A percentile compares a stretch with the other conserved stretches of the same genome.
phyloP scores from a whole-genome alignment of 2,113 vertebrate genomes.

The Neotragus pygmaeus region DNA sequence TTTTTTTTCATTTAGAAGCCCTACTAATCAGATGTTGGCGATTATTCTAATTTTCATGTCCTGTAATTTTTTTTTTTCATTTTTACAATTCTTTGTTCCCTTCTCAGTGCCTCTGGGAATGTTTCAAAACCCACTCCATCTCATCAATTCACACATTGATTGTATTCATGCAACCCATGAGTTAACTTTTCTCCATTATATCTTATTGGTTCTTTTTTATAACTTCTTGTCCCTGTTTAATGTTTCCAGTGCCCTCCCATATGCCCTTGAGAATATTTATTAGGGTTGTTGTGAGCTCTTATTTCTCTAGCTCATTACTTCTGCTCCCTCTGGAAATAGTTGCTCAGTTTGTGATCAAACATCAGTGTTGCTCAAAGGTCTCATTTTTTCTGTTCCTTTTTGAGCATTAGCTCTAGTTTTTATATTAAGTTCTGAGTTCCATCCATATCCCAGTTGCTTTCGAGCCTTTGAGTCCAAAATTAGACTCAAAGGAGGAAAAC shows the following conservation, averaged over 20 bases:
- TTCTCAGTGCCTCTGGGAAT: not conserved
- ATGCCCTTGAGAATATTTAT: not conserved
- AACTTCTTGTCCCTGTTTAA: not conserved
- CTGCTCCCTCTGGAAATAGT: not conserved
- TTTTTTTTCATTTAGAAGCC: not conserved
- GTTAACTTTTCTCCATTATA: not conserved
- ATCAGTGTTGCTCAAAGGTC: not conserved
- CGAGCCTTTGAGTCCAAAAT: not conserved
- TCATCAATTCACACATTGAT: not conserved
- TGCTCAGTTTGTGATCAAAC: not conserved
- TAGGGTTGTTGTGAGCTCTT: not conserved
- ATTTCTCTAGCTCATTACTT: slow-evolving; percentile 11
- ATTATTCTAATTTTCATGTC: not conserved
- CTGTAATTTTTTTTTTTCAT: not conserved
- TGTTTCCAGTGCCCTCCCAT: not conserved
- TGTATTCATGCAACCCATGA: not conserved
- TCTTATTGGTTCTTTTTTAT: not conserved
- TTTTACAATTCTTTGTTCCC: not conserved
- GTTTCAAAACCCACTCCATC: not conserved
- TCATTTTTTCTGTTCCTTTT: not conserved
- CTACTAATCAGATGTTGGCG: not conserved
- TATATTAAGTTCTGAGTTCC: not conserved
- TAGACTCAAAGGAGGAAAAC: not conserved
- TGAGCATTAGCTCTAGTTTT: not conserved
- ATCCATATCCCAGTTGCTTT: not conserved